Conservation (phyloP, 2,113 vertebrate genomes). For the Penelope pileata region DNA sequence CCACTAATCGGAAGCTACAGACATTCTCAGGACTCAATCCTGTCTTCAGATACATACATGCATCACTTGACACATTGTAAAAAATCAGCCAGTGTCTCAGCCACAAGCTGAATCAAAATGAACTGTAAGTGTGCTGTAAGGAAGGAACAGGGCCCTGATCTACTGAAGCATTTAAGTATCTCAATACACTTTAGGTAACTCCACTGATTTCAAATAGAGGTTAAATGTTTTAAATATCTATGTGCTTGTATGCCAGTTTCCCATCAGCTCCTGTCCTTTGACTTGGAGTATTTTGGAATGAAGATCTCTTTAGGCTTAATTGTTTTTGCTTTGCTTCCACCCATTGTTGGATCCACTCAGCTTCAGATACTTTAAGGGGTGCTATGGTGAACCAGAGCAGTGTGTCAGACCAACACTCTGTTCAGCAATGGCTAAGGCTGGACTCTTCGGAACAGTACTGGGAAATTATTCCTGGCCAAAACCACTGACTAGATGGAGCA, state of each 20-base stretch:
- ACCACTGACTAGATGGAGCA: not conserved
- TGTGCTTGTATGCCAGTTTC: not conserved
- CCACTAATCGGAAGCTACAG: not conserved
- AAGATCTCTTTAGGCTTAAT: not conserved
- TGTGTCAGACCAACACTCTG: not conserved
- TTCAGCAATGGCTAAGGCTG: not conserved
- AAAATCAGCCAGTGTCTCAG: not conserved
- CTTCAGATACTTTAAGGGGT: not conserved
- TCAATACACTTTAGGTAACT: not conserved
- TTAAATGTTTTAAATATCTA: not conserved
- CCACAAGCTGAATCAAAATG: not conserved
- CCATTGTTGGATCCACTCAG: not conserved
- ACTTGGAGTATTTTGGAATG: not conserved
- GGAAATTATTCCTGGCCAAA: not conserved
- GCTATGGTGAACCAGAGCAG: not conserved
- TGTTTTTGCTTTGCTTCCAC: not conserved
- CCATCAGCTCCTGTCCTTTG: not conserved
- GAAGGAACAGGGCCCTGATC: not conserved
- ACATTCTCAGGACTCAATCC: not conserved
- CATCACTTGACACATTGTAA: not conserved
- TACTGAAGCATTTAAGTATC: not conserved
- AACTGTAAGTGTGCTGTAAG: not conserved
- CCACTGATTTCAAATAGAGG: not conserved
- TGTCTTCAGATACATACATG: not conserved
- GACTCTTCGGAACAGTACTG: not conserved